Evolutionary conservation across 30 jellyfish, hydroid and myxozoan genomes (phyloP).

Genomic region (Rhopilema esculentum): DNA sequence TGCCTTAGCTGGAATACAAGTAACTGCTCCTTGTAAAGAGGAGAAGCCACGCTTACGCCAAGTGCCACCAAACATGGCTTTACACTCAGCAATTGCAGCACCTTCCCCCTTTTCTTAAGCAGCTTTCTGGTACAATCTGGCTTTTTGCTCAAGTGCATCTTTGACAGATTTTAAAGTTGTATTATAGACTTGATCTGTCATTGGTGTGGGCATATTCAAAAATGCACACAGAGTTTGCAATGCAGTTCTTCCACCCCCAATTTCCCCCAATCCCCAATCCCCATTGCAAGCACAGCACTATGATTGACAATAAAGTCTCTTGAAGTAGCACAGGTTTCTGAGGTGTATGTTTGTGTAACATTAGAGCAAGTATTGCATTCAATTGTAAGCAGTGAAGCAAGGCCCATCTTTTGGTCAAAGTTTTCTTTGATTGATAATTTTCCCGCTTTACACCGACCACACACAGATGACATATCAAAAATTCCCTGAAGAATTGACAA

Average conservation of each 20-base stretch:
- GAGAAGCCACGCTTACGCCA: conserved; percentile 61
- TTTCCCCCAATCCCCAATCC: too few relatives aligned
- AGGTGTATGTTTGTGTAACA: conserved; percentile 35
- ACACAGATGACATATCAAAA: background rate
- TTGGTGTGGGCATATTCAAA: conserved; percentile 55
- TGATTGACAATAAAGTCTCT: conserved; percentile 24
- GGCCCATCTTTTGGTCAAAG: conserved; percentile 47
- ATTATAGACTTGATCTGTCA: conserved; percentile 52
- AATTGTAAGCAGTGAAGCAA: conserved; percentile 42
- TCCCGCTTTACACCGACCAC: conserved; percentile 28
- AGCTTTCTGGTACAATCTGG: conserved; percentile 1
- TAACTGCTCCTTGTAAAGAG: conserved; percentile 47
- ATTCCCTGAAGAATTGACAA: background rate
- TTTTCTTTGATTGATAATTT: conserved; percentile 33
- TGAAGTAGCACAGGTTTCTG: conserved; percentile 35
- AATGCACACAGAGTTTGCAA: conserved; percentile 30
- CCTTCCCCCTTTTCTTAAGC: conserved; percentile 33
- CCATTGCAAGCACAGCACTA: conserved; percentile 35
- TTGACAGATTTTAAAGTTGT: conserved; percentile 27
- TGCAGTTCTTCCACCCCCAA: conserved; percentile 60
- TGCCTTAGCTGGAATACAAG: conserved; percentile 36
- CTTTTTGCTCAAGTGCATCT: conserved; percentile 20
- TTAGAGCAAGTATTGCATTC: conserved; percentile 52
- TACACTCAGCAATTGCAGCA: conserved; percentile 21
- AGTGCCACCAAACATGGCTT: conserved; percentile 53